Conservation (phyloP, 2,113 vertebrate species). For the Hippocampus guttulatus region DNA sequence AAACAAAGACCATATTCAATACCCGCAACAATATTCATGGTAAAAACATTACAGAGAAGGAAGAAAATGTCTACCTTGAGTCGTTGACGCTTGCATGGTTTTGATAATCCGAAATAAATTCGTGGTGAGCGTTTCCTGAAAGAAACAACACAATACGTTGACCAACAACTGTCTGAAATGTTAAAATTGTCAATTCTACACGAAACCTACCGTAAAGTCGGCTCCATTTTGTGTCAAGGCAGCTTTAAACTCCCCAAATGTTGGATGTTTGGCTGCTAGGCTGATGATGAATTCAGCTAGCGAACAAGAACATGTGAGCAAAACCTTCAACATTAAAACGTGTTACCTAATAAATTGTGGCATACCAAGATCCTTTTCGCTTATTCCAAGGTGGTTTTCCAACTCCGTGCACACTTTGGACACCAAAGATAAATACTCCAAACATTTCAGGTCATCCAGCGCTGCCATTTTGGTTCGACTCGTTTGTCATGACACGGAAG, state of each 20-base stretch:
- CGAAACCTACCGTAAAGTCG: constrained; percentile 81
- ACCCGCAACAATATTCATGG: no score
- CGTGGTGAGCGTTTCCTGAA: constrained; percentile 83
- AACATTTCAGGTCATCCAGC: constrained; percentile 22
- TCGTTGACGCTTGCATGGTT: constrained; percentile 81
- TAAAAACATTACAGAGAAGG: background rate
- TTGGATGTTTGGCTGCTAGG: constrained; percentile 81
- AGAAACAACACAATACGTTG: background rate
- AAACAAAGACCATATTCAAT: background rate
- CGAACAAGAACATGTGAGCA: constrained; percentile 13
- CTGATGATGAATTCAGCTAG: constrained; percentile 88
- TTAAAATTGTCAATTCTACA: background rate
- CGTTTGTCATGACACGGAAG: background rate
- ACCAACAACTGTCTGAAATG: background rate
- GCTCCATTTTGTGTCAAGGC: constrained; percentile 83
- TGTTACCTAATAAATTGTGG: background rate
- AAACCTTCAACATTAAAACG: background rate
- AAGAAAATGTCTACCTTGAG: constrained; percentile 68
- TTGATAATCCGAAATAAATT: constrained; percentile 87
- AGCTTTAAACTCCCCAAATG: constrained; percentile 80
- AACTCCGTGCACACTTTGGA: constrained; percentile 51
- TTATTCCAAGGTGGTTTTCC: constrained; percentile 45
- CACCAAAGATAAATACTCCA: constrained; percentile 43
- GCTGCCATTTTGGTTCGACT: constrained; percentile 5
- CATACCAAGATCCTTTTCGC: constrained; percentile 46